These are phyloP conservation scores for Dasypogon diadema DNA, from an alignment of 2,888 invertebrate genomes.

Conservation along the genomic window DNA sequence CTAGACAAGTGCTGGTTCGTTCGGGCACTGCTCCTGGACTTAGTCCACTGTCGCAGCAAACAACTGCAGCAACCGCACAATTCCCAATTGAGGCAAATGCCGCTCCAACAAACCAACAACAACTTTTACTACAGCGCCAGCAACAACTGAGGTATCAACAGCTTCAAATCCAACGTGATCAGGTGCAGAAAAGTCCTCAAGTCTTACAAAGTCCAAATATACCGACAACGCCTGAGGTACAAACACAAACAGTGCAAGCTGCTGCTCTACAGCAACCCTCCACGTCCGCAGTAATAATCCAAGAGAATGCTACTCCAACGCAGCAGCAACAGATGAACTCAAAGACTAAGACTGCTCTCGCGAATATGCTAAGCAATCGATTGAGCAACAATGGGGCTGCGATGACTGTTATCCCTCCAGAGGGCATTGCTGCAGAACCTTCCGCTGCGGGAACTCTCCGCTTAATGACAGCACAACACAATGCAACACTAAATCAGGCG, in stretches of 20 bases:
- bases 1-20: conserved; percentile 73
- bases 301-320: conserved; percentile 61
- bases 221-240: conserved; percentile 50
- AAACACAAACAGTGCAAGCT: conserved; percentile 16
- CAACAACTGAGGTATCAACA: conserved; percentile 62
- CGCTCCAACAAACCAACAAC: conserved; percentile 61
- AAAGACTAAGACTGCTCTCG: conserved; percentile 94
- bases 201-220: conserved; percentile 58
- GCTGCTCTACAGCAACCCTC: conserved; percentile 37
- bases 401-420: conserved; percentile 49
- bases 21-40: conserved; percentile 65
- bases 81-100: conserved; percentile 58
- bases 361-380: conserved; percentile 91
- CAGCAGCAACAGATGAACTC: conserved; percentile 81
- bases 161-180: conserved; percentile 63
- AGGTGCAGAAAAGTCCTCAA: conserved; percentile 60
- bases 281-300: conserved; percentile 50
- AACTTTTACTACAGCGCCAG: conserved; percentile 59
- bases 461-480: conserved; percentile 87
- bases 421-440: conserved; percentile 67
- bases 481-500: conserved; percentile 72
- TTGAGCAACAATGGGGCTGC: conserved; percentile 72
- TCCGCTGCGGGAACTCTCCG: conserved; percentile 80
- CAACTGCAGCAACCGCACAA: conserved; percentile 46
- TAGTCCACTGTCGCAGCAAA: conserved; percentile 63